Percentiles rank a stretch among this genome's conserved stretches.
Evolutionary conservation across 2,888 invertebrate genomes (phyloP).

Genomic region (Polydrusus pterygomalis): DNA sequence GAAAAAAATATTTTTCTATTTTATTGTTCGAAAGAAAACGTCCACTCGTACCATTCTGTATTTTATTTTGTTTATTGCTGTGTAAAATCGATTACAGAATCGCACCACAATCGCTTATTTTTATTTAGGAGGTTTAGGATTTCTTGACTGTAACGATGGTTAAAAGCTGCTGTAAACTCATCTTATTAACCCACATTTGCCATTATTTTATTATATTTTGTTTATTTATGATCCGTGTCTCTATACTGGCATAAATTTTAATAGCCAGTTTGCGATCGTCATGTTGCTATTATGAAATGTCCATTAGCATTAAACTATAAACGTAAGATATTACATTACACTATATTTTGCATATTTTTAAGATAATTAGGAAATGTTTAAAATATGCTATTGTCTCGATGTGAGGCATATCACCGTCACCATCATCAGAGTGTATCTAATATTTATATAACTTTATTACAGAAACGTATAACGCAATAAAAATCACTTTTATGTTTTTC

Average conservation of each 20-base stretch:
- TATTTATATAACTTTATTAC: constrained; percentile 18
- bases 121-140: not conserved
- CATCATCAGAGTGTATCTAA: too few relatives aligned
- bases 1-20: too few relatives aligned
- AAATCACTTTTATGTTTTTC: not conserved
- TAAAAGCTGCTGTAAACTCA: too few relatives aligned
- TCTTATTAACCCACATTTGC: not conserved
- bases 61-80: too few relatives aligned
- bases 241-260: not conserved
- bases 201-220: not conserved
- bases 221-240: not conserved
- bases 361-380: not conserved
- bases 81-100: too few relatives aligned
- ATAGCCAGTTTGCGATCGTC: not conserved
- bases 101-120: too few relatives aligned
- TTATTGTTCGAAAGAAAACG: too few relatives aligned
- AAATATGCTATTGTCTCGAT: not conserved
- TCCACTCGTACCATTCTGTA: too few relatives aligned
- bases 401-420: not conserved
- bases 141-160: not conserved
- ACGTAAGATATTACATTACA: not conserved
- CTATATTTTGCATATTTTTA: not conserved
- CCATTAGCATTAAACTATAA: not conserved
- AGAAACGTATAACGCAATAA: constrained; percentile 10
- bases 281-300: not conserved